Percentiles rank a stretch among this genome's conserved stretches.
phyloP scores from a whole-genome alignment of 2,888 invertebrate genomes.

The Caenorhabditis imperialis region DNA sequence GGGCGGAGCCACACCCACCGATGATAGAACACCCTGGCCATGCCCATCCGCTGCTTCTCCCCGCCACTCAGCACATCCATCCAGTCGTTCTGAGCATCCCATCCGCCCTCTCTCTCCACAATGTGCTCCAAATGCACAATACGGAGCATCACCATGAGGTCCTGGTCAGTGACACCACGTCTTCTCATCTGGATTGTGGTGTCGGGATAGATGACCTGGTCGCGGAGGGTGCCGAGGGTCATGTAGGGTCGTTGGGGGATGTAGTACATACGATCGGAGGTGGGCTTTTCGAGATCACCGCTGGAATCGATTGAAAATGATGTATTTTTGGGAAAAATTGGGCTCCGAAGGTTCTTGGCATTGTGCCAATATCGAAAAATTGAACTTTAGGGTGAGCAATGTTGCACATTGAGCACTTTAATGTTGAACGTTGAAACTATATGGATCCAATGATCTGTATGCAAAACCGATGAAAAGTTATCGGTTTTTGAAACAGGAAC shows the following conservation, averaged over 20 bases:
- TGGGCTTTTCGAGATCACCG: constrained; percentile 64
- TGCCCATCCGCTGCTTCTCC: constrained; percentile 96
- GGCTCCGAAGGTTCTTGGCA: not conserved
- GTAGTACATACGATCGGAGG: constrained; percentile 75
- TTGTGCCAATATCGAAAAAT: no score
- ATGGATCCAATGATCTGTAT: no score
- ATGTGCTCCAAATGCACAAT: constrained; percentile 84
- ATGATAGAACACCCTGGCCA: constrained; percentile 80
- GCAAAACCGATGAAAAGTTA: no score
- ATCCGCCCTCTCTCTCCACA: constrained; percentile 75
- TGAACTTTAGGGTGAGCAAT: no score
- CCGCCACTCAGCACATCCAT: constrained; percentile 98
- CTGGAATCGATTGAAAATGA: no score
- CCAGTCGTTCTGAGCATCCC: constrained; percentile 87
- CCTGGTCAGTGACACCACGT: constrained; percentile 85
- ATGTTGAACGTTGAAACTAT: no score
- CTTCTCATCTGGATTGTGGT: constrained; percentile 87
- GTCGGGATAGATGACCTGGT: constrained; percentile 94
- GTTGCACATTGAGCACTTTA: no score
- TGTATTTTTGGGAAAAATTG: no score
- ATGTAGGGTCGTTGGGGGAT: constrained; percentile 90
- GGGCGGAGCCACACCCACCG: constrained; percentile 75
- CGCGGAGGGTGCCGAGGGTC: constrained; percentile 93
- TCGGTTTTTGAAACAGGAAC: not conserved
- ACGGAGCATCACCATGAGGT: constrained; percentile 86